Conservation (phyloP, 2,113 vertebrate genomes). For the Toxostoma redivivum region DNA sequence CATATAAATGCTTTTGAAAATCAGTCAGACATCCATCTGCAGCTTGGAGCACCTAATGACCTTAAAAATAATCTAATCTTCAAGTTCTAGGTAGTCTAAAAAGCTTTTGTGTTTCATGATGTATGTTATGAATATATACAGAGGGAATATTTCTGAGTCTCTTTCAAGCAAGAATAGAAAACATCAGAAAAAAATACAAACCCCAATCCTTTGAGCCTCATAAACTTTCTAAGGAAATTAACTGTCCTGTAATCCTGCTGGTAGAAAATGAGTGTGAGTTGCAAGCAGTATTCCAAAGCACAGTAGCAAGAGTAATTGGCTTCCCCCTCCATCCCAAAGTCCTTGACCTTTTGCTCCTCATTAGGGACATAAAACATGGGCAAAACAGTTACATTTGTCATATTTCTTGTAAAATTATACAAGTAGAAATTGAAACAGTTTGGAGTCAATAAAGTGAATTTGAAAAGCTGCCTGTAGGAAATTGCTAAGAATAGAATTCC, state of each 20-base stretch:
- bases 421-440: conserved; percentile 44
- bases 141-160: not conserved
- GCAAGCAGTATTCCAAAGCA: conserved; percentile 30
- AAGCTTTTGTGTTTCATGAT: not conserved
- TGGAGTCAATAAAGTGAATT: conserved; percentile 46
- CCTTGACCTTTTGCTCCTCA: conserved; percentile 56
- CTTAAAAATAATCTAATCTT: not conserved
- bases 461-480: conserved; percentile 38
- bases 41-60: not conserved
- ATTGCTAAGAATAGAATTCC: not conserved
- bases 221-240: conserved; percentile 56
- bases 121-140: not conserved
- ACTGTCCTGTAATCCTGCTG: conserved; percentile 54
- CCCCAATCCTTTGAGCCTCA: not conserved
- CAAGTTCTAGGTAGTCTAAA: not conserved
- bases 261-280: conserved; percentile 31
- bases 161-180: not conserved
- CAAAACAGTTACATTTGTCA: conserved; percentile 41
- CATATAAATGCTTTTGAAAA: not conserved
- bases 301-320: conserved; percentile 30
- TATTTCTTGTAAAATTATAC: conserved; percentile 63
- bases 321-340: not conserved
- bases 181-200: not conserved
- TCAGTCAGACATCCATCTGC: not conserved
- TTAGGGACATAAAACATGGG: conserved; percentile 51